phyloP scores from a whole-genome alignment of 1,140 invertebrate species.

The Callitettix versicolor region DNA sequence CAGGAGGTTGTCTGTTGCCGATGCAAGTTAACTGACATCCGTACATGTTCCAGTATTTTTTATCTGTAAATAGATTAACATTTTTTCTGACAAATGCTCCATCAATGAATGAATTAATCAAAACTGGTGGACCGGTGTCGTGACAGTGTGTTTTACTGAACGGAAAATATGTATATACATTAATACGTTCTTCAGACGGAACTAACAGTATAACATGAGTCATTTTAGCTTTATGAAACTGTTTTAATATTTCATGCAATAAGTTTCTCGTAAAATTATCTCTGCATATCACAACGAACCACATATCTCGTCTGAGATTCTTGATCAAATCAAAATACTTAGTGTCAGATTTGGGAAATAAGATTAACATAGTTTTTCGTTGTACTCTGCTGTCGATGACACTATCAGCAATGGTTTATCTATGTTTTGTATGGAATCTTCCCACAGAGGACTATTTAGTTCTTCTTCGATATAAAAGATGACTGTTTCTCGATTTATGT shows the following conservation, averaged over 20 bases:
- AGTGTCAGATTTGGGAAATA: neutral
- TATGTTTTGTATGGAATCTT: neutral
- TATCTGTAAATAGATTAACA: neutral
- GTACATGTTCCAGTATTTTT: conserved; percentile 7
- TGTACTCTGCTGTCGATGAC: neutral
- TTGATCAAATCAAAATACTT: neutral
- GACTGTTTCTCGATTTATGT: neutral
- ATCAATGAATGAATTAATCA: neutral
- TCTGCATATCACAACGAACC: neutral
- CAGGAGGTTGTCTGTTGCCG: neutral
- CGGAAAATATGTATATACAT: conserved; percentile 3
- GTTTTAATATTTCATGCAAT: neutral
- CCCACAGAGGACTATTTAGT: neutral
- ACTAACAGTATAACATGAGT: neutral
- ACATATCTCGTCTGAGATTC: neutral
- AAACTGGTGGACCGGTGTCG: neutral
- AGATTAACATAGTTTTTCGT: neutral
- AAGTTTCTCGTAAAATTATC: neutral
- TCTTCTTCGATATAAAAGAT: neutral
- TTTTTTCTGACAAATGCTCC: neutral
- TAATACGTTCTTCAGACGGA: neutral
- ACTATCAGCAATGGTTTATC: conserved; percentile 1
- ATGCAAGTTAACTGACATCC: conserved; percentile 1
- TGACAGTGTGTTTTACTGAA: conserved; percentile 3
- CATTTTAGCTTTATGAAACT: conserved; percentile 3